Evolutionary conservation across 37 sponge, comb jelly and placozoan species (phyloP), one percentile per base, ranked within the genome.

Genomic region (Ianthella basta): DNA sequence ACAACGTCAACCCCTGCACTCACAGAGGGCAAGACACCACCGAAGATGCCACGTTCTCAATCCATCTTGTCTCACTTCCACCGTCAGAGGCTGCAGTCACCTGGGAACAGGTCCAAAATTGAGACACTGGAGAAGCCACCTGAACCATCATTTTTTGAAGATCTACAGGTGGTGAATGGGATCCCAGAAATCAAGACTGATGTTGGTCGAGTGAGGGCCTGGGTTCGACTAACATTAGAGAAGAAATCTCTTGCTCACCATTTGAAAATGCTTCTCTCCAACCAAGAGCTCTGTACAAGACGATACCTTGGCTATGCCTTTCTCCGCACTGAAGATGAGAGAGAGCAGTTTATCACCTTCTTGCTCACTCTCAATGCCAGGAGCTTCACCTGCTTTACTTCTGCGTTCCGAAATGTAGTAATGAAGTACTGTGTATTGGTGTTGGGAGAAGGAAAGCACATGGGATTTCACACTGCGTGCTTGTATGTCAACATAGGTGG

Each of bases 351-450:
- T 82, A 82, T 99, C 77, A 86, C 67, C 10, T 59, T 73, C 37
- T n/a, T 72, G 1, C 77, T 81, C 30, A 44, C 84, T 50, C 64
- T 85, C 64, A 91, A 88, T 35, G 95, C 96, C 74, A 89, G 91
- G 39, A 92, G 91, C 61, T 97, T 97, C 86, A 84, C 81, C 79
- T 99, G 99, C 77, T 99, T 99, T 89, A 96, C 97, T 0, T 34
- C 59, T 19, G 33, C 74, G 50, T 55, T 84, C 59, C 20, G 20
- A 25, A 41, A 36, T 67, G 38, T 83, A 83, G 86, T 83, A 10
- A 90, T 95, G 82, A 66, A 53, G 15, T 96, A 97, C 80, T 72
- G 84, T 19, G 86, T 97, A 12, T 73, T 91, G 56, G 83, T 95
- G 27, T 79, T 97, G 34, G 94, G 83, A 16, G 97, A 95, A 57